Evolutionary conservation across 2,797 vertebrate genomes (phyloP).

Genomic region (Cyprinodon diabolis): DNA sequence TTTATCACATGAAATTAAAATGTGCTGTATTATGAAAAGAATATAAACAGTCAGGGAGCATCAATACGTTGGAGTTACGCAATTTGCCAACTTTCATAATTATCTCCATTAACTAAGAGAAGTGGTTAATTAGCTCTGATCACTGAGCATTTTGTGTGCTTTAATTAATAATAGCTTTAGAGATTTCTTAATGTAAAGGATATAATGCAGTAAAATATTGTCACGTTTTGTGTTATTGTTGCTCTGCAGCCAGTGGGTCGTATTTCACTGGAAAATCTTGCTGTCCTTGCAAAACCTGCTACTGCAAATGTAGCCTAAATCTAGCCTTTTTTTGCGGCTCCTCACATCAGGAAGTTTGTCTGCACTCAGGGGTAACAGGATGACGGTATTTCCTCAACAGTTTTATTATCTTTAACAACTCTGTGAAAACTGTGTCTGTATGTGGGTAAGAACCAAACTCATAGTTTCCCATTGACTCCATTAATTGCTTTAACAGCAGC

Average conservation of each 20-base stretch:
- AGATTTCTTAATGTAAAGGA: not conserved
- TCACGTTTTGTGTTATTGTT: not conserved
- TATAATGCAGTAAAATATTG: not conserved
- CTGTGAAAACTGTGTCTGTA: conserved; percentile 50
- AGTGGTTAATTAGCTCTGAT: no score
- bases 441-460: conserved; percentile 54
- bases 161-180: not conserved
- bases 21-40: no score
- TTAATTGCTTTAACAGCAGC: conserved; percentile 52
- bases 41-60: no score
- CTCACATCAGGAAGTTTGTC: not conserved
- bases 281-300: no score
- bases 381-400: conserved; percentile 30
- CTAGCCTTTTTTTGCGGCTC: no score
- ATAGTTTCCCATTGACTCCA: conserved; percentile 74
- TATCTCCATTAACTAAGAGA: no score
- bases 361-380: not conserved
- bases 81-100: no score
- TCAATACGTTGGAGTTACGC: no score
- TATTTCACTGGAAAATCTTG: not conserved
- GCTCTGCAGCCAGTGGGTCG: not conserved
- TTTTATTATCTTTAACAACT: conserved; percentile 37
- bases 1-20: no score
- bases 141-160: no score
- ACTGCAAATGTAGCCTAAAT: no score